Evolutionary conservation across 2,113 vertebrate species (phyloP), one percentile per base, ranked within the genome.

Genomic region (Climacteris rufus): DNA sequence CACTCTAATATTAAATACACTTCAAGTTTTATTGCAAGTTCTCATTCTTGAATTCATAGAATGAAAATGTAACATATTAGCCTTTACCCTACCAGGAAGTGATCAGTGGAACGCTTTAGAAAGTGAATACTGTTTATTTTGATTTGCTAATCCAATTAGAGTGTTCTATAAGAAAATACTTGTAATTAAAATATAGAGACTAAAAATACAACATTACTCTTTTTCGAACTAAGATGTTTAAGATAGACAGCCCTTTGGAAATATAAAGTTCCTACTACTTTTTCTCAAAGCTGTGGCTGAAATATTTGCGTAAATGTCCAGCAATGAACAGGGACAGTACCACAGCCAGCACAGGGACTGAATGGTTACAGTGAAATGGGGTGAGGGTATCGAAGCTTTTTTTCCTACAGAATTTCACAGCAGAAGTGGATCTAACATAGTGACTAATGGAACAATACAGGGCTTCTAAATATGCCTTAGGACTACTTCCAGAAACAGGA

Each of bases 81-180:
- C 53, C 78, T 97, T 93, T 80, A 54, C 47, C 0, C 0, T 83
- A 89, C 54, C 76, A 90, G 92, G 90, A 92, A 92, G 68, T 74
- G 89, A 94, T 96, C 84, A 93, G 37, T 68, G 57, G 31, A 93
- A 91, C 0, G 2, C 45, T 91, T 71, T 85, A 61, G 74, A 93
- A 95, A 87, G 78, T 0, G 0, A 91, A 72, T 7, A 42, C 45
- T 86, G 28, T 53, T 91, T 83, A 91, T 89, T 96, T 83, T 96
- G 60, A 93, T 61, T 96, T 78, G 33, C 69, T 90, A 59, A 31
- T 92, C 49, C 59, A 95, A 90, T 94, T 77, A 94, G 30, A 42
- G 69, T 63, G 33, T 91, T 95, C 77, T 91, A 54, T 54, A 92
- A 91, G 52, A 97, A 93, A 91, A 94, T 87, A 63, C 25, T 61